A percentile compares a stretch with the other conserved stretches of the same genome.
Evolutionary conservation across 1,140 invertebrate genomes (phyloP).

Genomic region (Dendroctonus ponderosae): DNA sequence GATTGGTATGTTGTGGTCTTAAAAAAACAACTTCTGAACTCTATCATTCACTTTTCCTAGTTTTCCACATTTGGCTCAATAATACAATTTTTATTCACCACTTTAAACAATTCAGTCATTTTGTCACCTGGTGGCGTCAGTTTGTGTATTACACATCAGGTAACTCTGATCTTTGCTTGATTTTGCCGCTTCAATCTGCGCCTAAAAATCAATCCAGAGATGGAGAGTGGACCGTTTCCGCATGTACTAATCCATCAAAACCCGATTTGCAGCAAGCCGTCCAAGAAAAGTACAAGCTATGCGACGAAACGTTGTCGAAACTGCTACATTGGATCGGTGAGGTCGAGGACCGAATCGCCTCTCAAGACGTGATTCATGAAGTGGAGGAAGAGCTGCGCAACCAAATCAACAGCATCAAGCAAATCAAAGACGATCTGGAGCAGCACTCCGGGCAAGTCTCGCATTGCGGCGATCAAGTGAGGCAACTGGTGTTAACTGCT

Average conservation of each 20-base stretch:
- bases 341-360: conserved; percentile 82
- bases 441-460: conserved; percentile 81
- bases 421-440: conserved; percentile 88
- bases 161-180: too few species aligned
- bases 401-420: conserved; percentile 87
- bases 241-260: not conserved
- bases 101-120: too few species aligned
- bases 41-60: too few species aligned
- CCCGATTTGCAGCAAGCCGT: conserved; percentile 78
- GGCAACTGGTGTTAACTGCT: conserved; percentile 85
- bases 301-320: conserved; percentile 79
- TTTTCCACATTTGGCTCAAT: too few species aligned
- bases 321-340: conserved; percentile 85
- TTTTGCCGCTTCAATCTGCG: too few species aligned
- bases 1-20: too few species aligned
- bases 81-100: too few species aligned
- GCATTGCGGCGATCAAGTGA: conserved; percentile 86
- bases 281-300: conserved; percentile 90
- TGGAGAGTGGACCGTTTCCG: too few species aligned
- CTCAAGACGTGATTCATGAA: conserved; percentile 85
- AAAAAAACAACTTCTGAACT: too few species aligned
- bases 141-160: too few species aligned
- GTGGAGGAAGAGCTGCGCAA: conserved; percentile 83
- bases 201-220: too few species aligned
- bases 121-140: too few species aligned